These are phyloP conservation scores for Drosophila cardini DNA, from an alignment of 1,140 invertebrate species.

Conservation along the genomic window DNA sequence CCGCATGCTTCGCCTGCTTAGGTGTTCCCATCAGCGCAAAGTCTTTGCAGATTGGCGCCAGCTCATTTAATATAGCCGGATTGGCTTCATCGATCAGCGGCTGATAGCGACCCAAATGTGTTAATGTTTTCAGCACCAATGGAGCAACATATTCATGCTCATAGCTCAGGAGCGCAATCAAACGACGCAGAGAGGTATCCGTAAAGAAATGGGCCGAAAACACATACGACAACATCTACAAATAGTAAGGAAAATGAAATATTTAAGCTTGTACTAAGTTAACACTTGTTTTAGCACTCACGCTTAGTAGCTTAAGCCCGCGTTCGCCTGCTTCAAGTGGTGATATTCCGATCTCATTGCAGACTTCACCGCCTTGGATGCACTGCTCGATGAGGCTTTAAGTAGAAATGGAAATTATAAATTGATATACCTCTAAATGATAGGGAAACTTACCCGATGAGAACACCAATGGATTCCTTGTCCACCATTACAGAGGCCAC, in stretches of 20 bases:
- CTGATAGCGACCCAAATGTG: constrained; percentile 94
- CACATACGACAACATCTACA: constrained; percentile 90
- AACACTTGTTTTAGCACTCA: constrained; percentile 71
- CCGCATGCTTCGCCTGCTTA: constrained; percentile 98
- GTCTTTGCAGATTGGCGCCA: constrained; percentile 94
- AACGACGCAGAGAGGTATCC: constrained; percentile 91
- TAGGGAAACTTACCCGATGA: constrained; percentile 87
- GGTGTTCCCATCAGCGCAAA: constrained; percentile 94
- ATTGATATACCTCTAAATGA: neutral
- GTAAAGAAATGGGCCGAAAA: constrained; percentile 97
- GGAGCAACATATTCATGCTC: constrained; percentile 94
- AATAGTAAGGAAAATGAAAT: neutral
- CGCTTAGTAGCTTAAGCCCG: constrained; percentile 92
- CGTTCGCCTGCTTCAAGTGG: constrained; percentile 92
- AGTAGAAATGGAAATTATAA: neutral
- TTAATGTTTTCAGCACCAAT: constrained; percentile 92
- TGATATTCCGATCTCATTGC: constrained; percentile 91
- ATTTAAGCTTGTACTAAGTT: neutral
- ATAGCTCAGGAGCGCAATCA: constrained; percentile 91
- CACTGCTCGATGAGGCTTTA: constrained; percentile 79
- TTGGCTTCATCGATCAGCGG: constrained; percentile 88
- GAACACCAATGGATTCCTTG: constrained; percentile 91
- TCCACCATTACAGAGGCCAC: constrained; percentile 98
- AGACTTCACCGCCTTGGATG: constrained; percentile 73
- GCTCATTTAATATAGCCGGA: constrained; percentile 86